These are phyloP conservation scores for Colletes collaris DNA, from an alignment of 2,888 invertebrate genomes.

Conservation along the genomic window DNA sequence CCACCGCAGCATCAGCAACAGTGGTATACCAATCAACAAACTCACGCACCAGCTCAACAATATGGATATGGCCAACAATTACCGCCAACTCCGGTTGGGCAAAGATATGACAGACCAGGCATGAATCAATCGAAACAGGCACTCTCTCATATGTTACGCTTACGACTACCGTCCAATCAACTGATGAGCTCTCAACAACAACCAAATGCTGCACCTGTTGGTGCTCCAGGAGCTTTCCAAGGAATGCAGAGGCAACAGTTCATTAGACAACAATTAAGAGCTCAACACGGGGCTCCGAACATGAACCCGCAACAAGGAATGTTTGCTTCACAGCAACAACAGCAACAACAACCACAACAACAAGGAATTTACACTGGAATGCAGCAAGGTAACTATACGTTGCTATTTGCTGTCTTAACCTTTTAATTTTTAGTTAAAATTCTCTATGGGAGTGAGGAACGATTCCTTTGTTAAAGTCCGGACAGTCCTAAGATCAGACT, in stretches of 20 bases:
- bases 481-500: too few relatives aligned
- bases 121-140: slow-evolving; percentile 93
- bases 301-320: slow-evolving; percentile 83
- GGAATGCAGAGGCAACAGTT: slow-evolving; percentile 83
- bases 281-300: slow-evolving; percentile 82
- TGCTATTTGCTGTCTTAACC: background rate
- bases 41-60: slow-evolving; percentile 78
- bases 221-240: slow-evolving; percentile 79
- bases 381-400: slow-evolving; percentile 84
- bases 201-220: slow-evolving; percentile 75
- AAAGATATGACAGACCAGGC: slow-evolving; percentile 82
- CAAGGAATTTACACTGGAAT: slow-evolving; percentile 85
- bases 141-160: slow-evolving; percentile 92
- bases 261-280: slow-evolving; percentile 81
- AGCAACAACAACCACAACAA: slow-evolving; percentile 83
- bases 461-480: too few relatives aligned
- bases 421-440: too few relatives aligned
- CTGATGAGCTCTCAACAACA: slow-evolving; percentile 82
- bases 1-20: slow-evolving; percentile 83
- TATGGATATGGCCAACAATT: slow-evolving; percentile 84
- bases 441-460: too few relatives aligned
- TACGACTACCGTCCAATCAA: slow-evolving; percentile 87
- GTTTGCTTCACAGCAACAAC: slow-evolving; percentile 83
- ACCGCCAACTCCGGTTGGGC: slow-evolving; percentile 80
- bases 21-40: slow-evolving; percentile 80